Evolutionary conservation across 23 tunicate species (phyloP).

Genomic region (Oikopleura albicans): DNA sequence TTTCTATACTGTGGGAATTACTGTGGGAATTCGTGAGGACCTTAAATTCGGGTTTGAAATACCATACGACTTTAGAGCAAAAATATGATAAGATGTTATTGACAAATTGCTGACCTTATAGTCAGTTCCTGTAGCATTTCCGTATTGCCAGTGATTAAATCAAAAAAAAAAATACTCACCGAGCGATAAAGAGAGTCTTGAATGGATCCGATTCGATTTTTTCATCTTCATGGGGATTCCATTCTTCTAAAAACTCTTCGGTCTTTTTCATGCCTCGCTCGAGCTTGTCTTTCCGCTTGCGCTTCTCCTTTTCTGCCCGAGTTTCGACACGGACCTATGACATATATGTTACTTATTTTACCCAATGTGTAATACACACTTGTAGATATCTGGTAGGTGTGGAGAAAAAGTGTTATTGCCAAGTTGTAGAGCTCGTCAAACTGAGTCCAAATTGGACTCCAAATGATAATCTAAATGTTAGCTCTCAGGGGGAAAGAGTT

Average conservation of each 20-base stretch:
- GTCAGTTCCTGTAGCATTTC: background rate
- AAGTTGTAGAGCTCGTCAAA: too few relatives aligned
- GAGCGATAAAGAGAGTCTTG: slow-evolving; percentile 70
- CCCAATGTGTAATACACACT: too few relatives aligned
- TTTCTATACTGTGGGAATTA: too few relatives aligned
- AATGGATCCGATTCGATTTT: slow-evolving; percentile 72
- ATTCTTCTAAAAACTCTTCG: slow-evolving; percentile 48
- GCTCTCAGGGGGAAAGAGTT: too few relatives aligned
- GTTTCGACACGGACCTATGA: slow-evolving; percentile 9
- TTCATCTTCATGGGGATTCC: slow-evolving; percentile 91
- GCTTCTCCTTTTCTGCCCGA: background rate
- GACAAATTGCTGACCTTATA: background rate
- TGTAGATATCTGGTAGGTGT: too few relatives aligned
- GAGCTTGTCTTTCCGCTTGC: slow-evolving; percentile 9
- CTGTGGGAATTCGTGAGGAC: too few relatives aligned
- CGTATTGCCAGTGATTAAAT: background rate
- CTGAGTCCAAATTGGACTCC: background rate
- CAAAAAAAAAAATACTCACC: background rate
- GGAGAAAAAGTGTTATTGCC: too few relatives aligned
- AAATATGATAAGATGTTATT: too few relatives aligned
- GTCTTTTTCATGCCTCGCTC: slow-evolving; percentile 26
- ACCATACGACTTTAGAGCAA: too few relatives aligned
- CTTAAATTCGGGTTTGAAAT: too few relatives aligned
- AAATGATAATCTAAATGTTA: too few relatives aligned
- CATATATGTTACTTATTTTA: too few relatives aligned